Conservation (phyloP, 2,888 invertebrate genomes). For the Melipona bicolor region DNA sequence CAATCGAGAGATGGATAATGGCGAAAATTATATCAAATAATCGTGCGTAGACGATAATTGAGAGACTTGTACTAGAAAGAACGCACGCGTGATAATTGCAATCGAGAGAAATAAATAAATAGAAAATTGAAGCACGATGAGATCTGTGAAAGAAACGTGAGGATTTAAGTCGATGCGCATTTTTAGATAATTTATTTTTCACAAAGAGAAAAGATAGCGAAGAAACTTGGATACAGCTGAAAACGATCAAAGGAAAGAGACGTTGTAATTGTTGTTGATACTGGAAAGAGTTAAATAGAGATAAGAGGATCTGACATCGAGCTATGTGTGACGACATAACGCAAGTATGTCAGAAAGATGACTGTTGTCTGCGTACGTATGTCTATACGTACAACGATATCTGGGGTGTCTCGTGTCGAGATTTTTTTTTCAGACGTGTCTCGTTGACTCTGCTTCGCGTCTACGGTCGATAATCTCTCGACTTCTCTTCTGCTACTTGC, state of each 20-base stretch:
- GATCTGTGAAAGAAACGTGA: background rate
- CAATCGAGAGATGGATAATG: slow-evolving; percentile 32
- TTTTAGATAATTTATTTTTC: background rate
- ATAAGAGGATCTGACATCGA: background rate
- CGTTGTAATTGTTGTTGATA: background rate
- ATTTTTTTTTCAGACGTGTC: slow-evolving; percentile 46
- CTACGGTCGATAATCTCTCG: slow-evolving; percentile 55
- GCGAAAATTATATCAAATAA: slow-evolving; percentile 35
- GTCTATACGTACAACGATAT: slow-evolving; percentile 34
- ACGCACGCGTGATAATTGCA: background rate
- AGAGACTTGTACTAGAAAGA: slow-evolving; percentile 8
- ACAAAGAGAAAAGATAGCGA: background rate
- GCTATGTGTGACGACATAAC: slow-evolving; percentile 5
- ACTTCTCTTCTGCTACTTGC: slow-evolving; percentile 9
- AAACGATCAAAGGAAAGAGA: background rate
- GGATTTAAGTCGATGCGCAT: too few relatives aligned
- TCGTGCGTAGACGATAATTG: slow-evolving; percentile 8
- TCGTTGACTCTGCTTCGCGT: slow-evolving; percentile 32
- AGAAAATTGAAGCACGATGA: background rate
- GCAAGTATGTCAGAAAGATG: slow-evolving; percentile 20
- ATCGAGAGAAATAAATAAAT: background rate
- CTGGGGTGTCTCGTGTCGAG: slow-evolving; percentile 33
- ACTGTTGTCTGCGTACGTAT: slow-evolving; percentile 16
- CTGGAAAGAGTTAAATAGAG: background rate
- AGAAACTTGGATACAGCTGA: too few relatives aligned